These are phyloP conservation scores for Suncus etruscus DNA, from an alignment of 2,113 vertebrate species.

Conservation along the genomic window DNA sequence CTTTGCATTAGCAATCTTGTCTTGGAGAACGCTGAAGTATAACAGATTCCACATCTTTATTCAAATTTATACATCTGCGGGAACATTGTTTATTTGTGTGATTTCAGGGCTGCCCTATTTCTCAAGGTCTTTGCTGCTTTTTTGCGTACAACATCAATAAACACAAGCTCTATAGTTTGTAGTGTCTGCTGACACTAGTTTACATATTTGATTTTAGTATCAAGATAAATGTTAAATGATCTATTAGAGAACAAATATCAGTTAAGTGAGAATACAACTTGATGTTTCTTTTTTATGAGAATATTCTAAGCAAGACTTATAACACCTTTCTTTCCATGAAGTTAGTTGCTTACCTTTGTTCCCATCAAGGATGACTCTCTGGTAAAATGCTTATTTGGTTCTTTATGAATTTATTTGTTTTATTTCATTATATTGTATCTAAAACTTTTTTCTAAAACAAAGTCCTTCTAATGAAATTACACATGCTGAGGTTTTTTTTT, in stretches of 20 bases:
- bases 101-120: neutral
- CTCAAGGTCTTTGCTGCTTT: neutral
- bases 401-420: conserved; percentile 40
- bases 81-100: neutral
- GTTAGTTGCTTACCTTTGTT: neutral
- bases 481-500: neutral
- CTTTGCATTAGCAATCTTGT: neutral
- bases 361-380: neutral
- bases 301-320: neutral
- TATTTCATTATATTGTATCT: conserved; percentile 45
- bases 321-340: neutral
- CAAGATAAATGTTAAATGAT: neutral
- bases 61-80: neutral
- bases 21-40: neutral
- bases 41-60: neutral
- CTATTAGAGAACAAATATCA: neutral
- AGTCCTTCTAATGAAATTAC: neutral
- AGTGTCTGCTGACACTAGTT: neutral
- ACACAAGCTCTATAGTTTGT: neutral
- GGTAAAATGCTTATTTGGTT: conserved; percentile 28
- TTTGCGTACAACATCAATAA: neutral
- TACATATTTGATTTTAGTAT: neutral
- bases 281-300: neutral
- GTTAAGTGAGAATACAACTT: neutral
- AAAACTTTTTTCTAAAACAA: conserved; percentile 9